phyloP scores from a whole-genome alignment of 2,113 vertebrate species.

The Callospermophilus lateralis region DNA sequence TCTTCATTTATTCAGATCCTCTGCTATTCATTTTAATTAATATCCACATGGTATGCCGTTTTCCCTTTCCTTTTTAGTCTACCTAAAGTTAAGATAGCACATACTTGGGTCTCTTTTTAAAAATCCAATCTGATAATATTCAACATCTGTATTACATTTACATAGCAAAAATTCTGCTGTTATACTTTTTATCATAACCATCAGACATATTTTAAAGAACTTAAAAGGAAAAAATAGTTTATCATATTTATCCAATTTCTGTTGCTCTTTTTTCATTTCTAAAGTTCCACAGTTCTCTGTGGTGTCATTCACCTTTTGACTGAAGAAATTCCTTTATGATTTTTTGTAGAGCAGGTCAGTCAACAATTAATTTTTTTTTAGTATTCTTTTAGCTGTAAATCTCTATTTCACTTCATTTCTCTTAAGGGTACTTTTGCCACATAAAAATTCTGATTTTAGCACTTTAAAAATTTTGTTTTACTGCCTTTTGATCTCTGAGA shows the following conservation, averaged over 20 bases:
- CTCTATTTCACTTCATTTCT: background rate
- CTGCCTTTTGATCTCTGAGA: background rate
- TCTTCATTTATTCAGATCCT: background rate
- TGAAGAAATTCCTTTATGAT: background rate
- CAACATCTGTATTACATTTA: background rate
- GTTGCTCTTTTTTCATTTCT: background rate
- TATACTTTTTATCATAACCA: background rate
- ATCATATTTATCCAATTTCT: background rate
- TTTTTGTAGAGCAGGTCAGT: background rate
- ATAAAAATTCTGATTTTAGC: background rate
- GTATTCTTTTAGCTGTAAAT: constrained; percentile 8
- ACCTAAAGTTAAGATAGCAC: background rate
- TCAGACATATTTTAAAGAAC: background rate
- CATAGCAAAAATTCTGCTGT: background rate
- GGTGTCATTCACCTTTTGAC: background rate
- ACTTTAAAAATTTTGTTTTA: background rate
- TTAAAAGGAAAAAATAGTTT: background rate
- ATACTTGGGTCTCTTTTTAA: background rate
- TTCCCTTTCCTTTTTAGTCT: background rate
- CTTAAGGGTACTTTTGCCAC: background rate
- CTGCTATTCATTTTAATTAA: background rate
- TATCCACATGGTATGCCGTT: background rate
- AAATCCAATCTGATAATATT: background rate
- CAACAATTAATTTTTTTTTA: background rate
- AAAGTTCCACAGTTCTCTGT: background rate